Base-by-base conservation (phyloP, 2,113 vertebrate species). In the Tachycineta bicolor region DNA sequence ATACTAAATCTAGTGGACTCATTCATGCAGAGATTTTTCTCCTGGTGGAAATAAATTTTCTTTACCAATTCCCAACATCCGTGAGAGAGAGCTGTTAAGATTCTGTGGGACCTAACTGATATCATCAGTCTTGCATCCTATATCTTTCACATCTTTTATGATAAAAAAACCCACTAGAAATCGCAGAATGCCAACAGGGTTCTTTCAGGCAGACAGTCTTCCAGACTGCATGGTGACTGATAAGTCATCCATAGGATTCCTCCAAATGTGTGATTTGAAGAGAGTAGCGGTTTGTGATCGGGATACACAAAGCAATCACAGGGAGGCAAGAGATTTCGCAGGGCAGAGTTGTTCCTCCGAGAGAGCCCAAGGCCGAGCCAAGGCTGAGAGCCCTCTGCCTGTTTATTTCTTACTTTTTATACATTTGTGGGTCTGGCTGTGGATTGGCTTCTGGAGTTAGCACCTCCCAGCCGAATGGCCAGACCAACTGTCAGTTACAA, bases 161-260 rank as follows among this genome's bases (percentile, higher is more conserved):
- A 7, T 59, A 50, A 53, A n/a, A n/a, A 77, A 69, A 41, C 8
- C 0, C 17, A 12, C 56, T 46, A 39, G 47, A 89, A 76, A 20
- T 21, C 69, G n/a, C 34, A 55, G 37, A 77, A 86, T 83, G 16
- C 37, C 55, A 59, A 2, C 10, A 50, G 41, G 6, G 14, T 17
- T 75, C 19, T 7, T 59, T 33, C 12, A 43, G 46, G 34, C 29
- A 55, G 65, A 7, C 5, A 28, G 25, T 49, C 16, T 41, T 90
- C 19, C 3, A 8, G 43, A 23, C 14, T 76, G 43, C 0, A 0
- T 63, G 37, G 41, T 69, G 52, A 6, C 39, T 84, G 52, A 8
- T 10, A 43, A 85, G 16, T 43, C 64, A 23, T 15, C 76, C 11
- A 5, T 5, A 20, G 14, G 14, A 21, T 60, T 85, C 49, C 43